A percentile compares a stretch with the other conserved stretches of the same genome.
Evolutionary conservation across 2,888 invertebrate species (phyloP).

Genomic region (Hoplodrina ambigua): DNA sequence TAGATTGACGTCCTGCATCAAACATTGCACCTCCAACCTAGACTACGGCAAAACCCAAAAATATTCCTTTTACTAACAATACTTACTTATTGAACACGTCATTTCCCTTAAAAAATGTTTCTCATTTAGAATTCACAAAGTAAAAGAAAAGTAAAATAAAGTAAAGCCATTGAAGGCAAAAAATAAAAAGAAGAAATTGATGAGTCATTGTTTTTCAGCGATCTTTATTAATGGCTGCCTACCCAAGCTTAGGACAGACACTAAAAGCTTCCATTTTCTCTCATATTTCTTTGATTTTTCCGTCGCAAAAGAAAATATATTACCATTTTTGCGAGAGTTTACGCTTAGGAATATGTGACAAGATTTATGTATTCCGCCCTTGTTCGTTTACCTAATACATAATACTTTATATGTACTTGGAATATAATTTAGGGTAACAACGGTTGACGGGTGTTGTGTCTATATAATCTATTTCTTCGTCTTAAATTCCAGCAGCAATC

Average conservation of each 20-base stretch:
- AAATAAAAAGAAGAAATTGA: slow-evolving; percentile 26
- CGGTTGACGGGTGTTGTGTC: slow-evolving; percentile 25
- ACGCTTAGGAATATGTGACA: slow-evolving; percentile 36
- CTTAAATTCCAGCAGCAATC: slow-evolving; percentile 11
- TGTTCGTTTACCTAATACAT: slow-evolving; percentile 34
- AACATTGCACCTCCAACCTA: no score
- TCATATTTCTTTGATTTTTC: slow-evolving; percentile 38
- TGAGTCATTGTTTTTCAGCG: slow-evolving; percentile 21
- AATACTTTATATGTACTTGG: slow-evolving; percentile 28
- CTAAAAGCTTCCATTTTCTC: slow-evolving; percentile 42
- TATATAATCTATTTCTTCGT: slow-evolving; percentile 23
- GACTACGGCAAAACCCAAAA: no score
- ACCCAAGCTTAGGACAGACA: slow-evolving; percentile 13
- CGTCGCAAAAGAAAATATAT: slow-evolving; percentile 36
- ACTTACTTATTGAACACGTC: no score
- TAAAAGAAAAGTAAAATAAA: background rate
- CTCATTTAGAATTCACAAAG: background rate
- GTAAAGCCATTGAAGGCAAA: slow-evolving; percentile 11
- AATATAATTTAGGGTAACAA: slow-evolving; percentile 13
- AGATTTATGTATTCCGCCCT: slow-evolving; percentile 46
- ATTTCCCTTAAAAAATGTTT: no score
- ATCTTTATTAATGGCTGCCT: slow-evolving; percentile 33
- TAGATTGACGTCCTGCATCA: no score
- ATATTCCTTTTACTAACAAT: no score
- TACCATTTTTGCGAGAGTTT: slow-evolving; percentile 34